Evolutionary conservation across 2,113 vertebrate species (phyloP).

Genomic region (Phycodurus eques): DNA sequence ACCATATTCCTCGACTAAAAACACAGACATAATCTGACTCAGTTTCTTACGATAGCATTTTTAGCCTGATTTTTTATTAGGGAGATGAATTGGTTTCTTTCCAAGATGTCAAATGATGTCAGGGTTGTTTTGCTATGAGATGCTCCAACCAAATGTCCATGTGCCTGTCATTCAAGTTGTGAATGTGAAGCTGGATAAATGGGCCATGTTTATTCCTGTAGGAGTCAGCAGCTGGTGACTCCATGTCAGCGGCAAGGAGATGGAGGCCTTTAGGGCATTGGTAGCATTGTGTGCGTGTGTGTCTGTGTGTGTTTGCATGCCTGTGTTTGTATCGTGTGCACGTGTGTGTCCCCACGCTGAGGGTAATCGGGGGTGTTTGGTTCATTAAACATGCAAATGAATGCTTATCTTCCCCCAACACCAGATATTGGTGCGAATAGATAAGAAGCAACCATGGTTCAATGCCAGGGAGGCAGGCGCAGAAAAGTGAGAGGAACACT

Average conservation of each 20-base stretch:
- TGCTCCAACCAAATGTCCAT: constrained; percentile 6
- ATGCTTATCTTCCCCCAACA: constrained; percentile 79
- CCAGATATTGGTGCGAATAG: constrained; percentile 75
- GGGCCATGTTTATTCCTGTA: constrained; percentile 45
- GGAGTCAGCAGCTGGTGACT: constrained; percentile 61
- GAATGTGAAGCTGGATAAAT: constrained; percentile 9
- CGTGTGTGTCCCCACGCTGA: constrained; percentile 50
- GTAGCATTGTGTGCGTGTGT: constrained; percentile 14
- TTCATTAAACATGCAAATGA: constrained; percentile 81
- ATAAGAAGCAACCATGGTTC: constrained; percentile 65
- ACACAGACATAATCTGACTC: background rate
- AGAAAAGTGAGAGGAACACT: constrained; percentile 28
- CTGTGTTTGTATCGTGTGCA: constrained; percentile 8
- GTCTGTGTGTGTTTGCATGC: constrained; percentile 22
- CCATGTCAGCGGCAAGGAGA: constrained; percentile 57
- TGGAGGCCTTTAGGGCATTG: constrained; percentile 41
- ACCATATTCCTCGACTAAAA: background rate
- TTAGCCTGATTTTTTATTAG: background rate
- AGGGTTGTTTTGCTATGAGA: constrained; percentile 4
- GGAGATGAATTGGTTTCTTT: background rate
- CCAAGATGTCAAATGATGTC: background rate
- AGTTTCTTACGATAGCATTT: background rate
- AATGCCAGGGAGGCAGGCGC: constrained; percentile 50
- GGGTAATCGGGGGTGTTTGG: constrained; percentile 52
- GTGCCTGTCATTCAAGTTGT: constrained; percentile 18